These are phyloP conservation scores for Arbacia lixula DNA, from an alignment of 53 echinoderm and acorn worm species.

Conservation along the genomic window DNA sequence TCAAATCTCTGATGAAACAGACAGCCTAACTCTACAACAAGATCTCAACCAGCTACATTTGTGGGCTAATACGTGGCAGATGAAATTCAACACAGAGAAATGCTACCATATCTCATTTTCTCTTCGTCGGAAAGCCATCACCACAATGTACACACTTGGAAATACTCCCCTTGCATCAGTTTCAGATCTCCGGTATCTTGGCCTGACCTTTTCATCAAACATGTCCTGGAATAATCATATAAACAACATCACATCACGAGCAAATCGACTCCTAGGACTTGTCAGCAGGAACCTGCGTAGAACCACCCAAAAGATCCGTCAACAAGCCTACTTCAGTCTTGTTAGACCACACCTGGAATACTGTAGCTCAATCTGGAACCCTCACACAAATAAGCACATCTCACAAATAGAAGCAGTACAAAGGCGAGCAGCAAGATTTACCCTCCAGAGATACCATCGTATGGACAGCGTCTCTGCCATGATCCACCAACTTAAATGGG, in stretches of 20 bases:
- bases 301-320: too few species aligned
- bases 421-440: slow-evolving; percentile 57
- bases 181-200: slow-evolving; percentile 48
- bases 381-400: too few species aligned
- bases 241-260: slow-evolving; percentile 37
- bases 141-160: slow-evolving; percentile 12
- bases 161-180: slow-evolving; percentile 17
- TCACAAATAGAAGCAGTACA: slow-evolving; percentile 48
- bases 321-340: too few species aligned
- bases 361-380: too few species aligned
- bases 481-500: slow-evolving; percentile 19
- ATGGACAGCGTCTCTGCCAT: slow-evolving; percentile 22
- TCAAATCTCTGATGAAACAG: too few species aligned
- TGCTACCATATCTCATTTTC: slow-evolving; percentile 10
- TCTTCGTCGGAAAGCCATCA: slow-evolving; percentile 1
- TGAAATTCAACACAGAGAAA: too few species aligned
- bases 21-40: too few species aligned
- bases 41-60: too few species aligned
- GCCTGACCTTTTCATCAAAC: slow-evolving; percentile 33
- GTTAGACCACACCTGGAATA: slow-evolving; percentile 59
- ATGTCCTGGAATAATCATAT: slow-evolving; percentile 43
- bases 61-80: too few species aligned
- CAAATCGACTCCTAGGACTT: slow-evolving; percentile 49
- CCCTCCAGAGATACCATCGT: slow-evolving; percentile 17
- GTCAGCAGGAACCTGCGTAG: too few species aligned